Evolutionary conservation across 2,888 invertebrate species (phyloP).

Genomic region (Agrotis puta): DNA sequence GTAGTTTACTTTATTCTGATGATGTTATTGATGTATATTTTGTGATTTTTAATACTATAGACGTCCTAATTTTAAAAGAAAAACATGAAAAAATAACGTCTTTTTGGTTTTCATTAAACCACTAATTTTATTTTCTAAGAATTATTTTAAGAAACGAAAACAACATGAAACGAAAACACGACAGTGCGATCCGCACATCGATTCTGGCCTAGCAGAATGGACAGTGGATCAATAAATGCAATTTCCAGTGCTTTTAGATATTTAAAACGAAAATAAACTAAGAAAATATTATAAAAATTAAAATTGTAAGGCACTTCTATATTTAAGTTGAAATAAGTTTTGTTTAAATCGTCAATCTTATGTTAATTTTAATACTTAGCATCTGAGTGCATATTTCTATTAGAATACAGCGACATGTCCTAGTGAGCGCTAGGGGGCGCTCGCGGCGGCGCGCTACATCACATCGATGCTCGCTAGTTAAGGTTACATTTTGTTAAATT

Average conservation of each 20-base stretch:
- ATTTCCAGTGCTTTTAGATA: constrained; percentile 79
- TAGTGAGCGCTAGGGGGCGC: constrained; percentile 69
- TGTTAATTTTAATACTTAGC: constrained; percentile 77
- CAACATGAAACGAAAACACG: constrained; percentile 68
- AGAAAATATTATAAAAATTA: constrained; percentile 85
- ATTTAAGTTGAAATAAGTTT: constrained; percentile 84
- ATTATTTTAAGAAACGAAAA: constrained; percentile 64
- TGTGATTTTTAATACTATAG: constrained; percentile 57
- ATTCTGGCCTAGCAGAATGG: constrained; percentile 78
- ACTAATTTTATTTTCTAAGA: constrained; percentile 64
- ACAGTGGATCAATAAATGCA: constrained; percentile 86
- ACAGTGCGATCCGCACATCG: constrained; percentile 68
- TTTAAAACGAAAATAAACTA: constrained; percentile 76
- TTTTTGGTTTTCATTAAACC: constrained; percentile 57
- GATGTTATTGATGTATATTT: constrained; percentile 58
- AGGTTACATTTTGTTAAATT: constrained; percentile 72
- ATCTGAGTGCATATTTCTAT: constrained; percentile 77
- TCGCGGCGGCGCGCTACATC: constrained; percentile 51
- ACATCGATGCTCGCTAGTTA: constrained; percentile 70
- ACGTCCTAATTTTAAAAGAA: constrained; percentile 60
- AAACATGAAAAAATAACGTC: constrained; percentile 56
- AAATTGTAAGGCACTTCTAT: constrained; percentile 90
- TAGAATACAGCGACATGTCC: constrained; percentile 74
- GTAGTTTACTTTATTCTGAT: constrained; percentile 65
- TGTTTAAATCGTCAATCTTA: constrained; percentile 79